Evolutionary conservation across 2,888 invertebrate species (phyloP).

Genomic region (Rhamnusium bicolor): DNA sequence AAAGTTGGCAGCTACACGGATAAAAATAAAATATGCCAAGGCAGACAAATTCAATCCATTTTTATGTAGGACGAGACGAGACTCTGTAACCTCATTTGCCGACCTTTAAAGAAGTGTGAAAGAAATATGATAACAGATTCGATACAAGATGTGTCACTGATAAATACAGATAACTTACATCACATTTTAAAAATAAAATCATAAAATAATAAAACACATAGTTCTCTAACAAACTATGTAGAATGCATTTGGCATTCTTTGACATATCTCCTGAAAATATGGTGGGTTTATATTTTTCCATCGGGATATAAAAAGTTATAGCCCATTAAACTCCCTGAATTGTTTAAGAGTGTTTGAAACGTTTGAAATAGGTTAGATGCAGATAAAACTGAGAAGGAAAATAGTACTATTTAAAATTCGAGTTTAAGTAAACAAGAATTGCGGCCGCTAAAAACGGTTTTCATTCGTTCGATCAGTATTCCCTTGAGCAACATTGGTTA

Average conservation of each 20-base stretch:
- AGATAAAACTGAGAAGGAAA: slow-evolving; percentile 2
- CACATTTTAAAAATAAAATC: too few relatives aligned
- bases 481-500: too few relatives aligned
- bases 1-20: not conserved
- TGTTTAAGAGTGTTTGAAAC: not conserved
- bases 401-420: too few relatives aligned
- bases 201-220: too few relatives aligned
- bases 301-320: slow-evolving; percentile 12
- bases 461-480: too few relatives aligned
- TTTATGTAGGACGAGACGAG: not conserved
- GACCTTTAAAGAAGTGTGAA: not conserved
- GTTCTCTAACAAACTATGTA: too few relatives aligned
- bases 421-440: too few relatives aligned
- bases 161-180: too few relatives aligned
- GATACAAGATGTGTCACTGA: not conserved
- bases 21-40: not conserved
- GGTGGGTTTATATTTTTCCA: slow-evolving; percentile 16
- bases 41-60: not conserved
- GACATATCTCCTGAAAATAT: slow-evolving; percentile 5
- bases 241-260: slow-evolving; percentile 1
- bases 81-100: not conserved
- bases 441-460: too few relatives aligned
- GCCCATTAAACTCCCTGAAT: slow-evolving; percentile 21
- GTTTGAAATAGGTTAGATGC: slow-evolving; percentile 10
- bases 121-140: not conserved